Evolutionary conservation across 1,140 invertebrate genomes (phyloP).

Genomic region (Atta texana): DNA sequence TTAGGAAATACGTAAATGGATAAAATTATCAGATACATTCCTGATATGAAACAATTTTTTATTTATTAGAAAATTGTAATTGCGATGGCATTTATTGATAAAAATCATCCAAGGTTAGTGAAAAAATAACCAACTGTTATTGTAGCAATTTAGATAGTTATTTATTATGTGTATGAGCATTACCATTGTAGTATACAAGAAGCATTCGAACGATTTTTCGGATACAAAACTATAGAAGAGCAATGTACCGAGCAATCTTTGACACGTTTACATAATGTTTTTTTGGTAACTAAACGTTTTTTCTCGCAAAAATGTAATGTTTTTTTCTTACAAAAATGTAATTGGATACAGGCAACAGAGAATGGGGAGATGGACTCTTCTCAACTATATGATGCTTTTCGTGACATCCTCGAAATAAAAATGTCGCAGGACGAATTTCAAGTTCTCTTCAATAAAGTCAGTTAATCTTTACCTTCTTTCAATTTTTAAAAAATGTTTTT

Average conservation of each 20-base stretch:
- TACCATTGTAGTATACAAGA: conserved; percentile 66
- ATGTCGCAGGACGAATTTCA: conserved; percentile 72
- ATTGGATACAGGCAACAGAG: conserved; percentile 58
- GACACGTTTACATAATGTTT: conserved; percentile 71
- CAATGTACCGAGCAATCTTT: conserved; percentile 77
- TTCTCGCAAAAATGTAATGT: not conserved
- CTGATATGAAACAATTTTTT: not conserved
- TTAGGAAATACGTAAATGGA: not conserved
- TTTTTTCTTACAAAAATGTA: conserved; percentile 1
- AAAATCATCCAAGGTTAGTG: conserved; percentile 58
- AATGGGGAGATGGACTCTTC: conserved; percentile 67
- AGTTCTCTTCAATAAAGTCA: conserved; percentile 75
- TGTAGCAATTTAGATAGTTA: not conserved
- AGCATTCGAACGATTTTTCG: conserved; percentile 74
- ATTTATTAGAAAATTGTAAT: conserved; percentile 16
- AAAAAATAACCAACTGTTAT: not conserved
- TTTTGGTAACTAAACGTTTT: conserved; percentile 62
- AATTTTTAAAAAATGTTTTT: not conserved
- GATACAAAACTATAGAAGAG: conserved; percentile 72
- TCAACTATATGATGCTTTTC: conserved; percentile 72
- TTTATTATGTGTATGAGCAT: conserved; percentile 5
- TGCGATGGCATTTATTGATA: conserved; percentile 51
- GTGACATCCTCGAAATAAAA: conserved; percentile 71
- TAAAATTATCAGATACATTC: conserved; percentile 34
- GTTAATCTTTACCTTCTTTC: not conserved